Base-by-base conservation (phyloP, 2,797 vertebrate genomes). In the Knipowitschia caucasica region DNA sequence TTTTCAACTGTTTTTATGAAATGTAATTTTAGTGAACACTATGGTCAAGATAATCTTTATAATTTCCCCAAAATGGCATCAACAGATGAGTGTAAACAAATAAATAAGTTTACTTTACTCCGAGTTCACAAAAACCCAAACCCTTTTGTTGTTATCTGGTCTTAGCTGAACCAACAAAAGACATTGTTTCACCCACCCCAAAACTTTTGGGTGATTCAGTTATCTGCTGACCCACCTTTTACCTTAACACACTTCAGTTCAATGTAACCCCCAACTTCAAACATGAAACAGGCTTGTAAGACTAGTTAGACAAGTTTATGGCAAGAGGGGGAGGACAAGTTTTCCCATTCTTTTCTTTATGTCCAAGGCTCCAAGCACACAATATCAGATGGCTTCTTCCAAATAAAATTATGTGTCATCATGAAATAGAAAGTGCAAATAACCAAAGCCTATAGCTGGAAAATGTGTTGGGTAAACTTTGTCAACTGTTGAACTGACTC, bases 271-370 rank as follows among this genome's bases (percentile, higher is more conserved):
- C 50, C 14, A 10, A 40, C 52, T 61, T 68, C 18, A 70, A 70
- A 74, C 61, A 42, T 63, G 75, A 70, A 68, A 70, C 33, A 53
- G 58, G 77, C 78, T 59, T 69, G 80, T 51, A 49, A 0, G 43
- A 87, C 86, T 50, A 63, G 86, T 85, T 72, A 3, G 73, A 71
- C 75, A 1, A 69, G 81, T 36, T 59, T 33, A 39, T 17, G 20
- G 5, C 21, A 21, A 52, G 59, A 61, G 46, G 64, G 66, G 61
- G 49, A 4, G 3, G 15, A 59, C 42, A 29, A 33, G 75, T 72
- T 64, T 73, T 57, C 56, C 25, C 23, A 8, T 46, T 33, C n/a
- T n/a, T 27, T 29, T 50, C 46, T 20, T 18, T 42, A 44, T 63
- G 44, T 72, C 52, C 61, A 0, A n/a, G n/a, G 38, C 23, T 26